A percentile compares a stretch with the other conserved stretches of the same genome.
Conservation (phyloP, 2,113 vertebrate genomes). For the Corythornis cristatus region DNA sequence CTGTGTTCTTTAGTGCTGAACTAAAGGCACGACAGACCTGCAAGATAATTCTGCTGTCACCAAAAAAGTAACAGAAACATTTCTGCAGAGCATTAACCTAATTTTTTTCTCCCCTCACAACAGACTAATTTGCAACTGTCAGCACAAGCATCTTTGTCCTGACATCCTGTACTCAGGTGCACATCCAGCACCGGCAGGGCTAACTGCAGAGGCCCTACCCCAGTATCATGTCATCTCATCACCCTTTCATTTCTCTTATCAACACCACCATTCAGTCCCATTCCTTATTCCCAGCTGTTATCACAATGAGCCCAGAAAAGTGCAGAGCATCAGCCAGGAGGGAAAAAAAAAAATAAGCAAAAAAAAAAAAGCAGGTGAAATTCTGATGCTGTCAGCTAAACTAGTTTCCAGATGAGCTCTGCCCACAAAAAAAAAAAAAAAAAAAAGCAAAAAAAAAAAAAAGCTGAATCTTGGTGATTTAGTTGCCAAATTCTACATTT, state of each 20-base stretch:
- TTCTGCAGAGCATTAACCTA: constrained; percentile 4
- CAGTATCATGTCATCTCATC: neutral
- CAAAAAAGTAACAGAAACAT: neutral
- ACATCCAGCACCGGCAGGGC: neutral
- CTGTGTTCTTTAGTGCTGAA: neutral
- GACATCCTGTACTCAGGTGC: neutral
- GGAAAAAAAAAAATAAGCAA: neutral
- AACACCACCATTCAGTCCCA: neutral
- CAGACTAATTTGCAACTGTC: constrained; percentile 12
- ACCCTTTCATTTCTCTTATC: constrained; percentile 62
- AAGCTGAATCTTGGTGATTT: constrained; percentile 21
- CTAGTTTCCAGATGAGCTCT: constrained; percentile 25
- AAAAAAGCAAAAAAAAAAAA: too few relatives aligned
- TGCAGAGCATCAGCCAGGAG: constrained; percentile 12
- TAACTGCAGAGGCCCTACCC: neutral
- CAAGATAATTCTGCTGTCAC: neutral
- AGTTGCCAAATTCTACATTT: constrained; percentile 40
- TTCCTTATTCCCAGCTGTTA: constrained; percentile 39
- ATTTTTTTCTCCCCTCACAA: neutral
- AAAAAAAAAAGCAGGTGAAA: constrained; percentile 9
- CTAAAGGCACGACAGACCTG: neutral
- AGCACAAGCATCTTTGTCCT: constrained; percentile 20
- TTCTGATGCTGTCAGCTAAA: constrained; percentile 67
- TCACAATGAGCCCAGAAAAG: constrained; percentile 28
- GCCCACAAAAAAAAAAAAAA: neutral